Conservation (phyloP, 2,888 invertebrate genomes). For the Dermolepida albohirtum region DNA sequence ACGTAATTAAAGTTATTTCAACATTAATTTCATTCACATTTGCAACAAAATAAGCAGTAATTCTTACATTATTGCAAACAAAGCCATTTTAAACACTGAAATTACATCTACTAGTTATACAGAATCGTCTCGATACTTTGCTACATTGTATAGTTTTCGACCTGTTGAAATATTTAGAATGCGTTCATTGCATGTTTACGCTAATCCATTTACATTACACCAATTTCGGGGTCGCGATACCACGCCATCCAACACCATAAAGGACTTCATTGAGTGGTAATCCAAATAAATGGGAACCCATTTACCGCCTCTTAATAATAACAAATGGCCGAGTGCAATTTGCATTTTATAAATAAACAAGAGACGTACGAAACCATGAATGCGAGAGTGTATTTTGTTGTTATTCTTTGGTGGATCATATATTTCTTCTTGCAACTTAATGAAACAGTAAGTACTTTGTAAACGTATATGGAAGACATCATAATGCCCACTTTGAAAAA, state of each 20-base stretch:
- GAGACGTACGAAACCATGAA: slow-evolving; percentile 22
- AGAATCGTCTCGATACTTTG: neutral
- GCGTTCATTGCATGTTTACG: slow-evolving; percentile 37
- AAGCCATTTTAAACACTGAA: neutral
- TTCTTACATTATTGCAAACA: slow-evolving; percentile 4
- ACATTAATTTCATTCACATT: slow-evolving; percentile 8
- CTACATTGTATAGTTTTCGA: slow-evolving; percentile 4
- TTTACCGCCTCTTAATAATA: slow-evolving; percentile 38
- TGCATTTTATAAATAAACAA: slow-evolving; percentile 38
- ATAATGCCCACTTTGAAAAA: slow-evolving; percentile 30
- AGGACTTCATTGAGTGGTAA: slow-evolving; percentile 41
- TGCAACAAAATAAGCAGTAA: neutral
- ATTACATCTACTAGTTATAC: neutral
- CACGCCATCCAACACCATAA: slow-evolving; percentile 30
- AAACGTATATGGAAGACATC: slow-evolving; percentile 19
- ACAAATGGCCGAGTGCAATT: slow-evolving; percentile 39
- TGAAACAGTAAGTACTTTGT: slow-evolving; percentile 38
- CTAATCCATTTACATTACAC: slow-evolving; percentile 41
- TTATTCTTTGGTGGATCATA: slow-evolving; percentile 34
- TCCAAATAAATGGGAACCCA: slow-evolving; percentile 43
- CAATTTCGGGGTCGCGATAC: slow-evolving; percentile 33
- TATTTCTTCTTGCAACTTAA: slow-evolving; percentile 13
- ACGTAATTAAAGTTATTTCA: neutral
- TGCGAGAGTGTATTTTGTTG: slow-evolving; percentile 22
- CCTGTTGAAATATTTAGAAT: slow-evolving; percentile 12